Base-by-base conservation (phyloP, 2,113 vertebrate genomes). In the Zootoca vivipara region DNA sequence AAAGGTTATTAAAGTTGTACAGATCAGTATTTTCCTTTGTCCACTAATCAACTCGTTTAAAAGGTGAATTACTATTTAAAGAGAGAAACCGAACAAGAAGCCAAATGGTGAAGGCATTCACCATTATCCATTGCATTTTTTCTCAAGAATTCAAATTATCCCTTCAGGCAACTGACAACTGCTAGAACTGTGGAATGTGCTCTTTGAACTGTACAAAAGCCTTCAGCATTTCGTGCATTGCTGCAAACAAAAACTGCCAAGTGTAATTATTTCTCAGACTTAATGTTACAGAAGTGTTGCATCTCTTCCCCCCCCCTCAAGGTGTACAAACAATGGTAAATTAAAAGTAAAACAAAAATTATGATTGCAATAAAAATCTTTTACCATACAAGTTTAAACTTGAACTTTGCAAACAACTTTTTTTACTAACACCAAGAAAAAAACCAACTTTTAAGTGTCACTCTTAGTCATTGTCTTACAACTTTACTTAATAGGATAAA, bases 241-340 rank as follows among this genome's bases (percentile, higher is more conserved):
- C 97, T 97, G 97, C 98, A 99, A 99, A 98, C 96, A 98, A 98
- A 98, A 99, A 97, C 97, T 98, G 98, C 97, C 98, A 98, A 98
- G 90, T 98, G 96, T 95, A 97, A 98, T 98, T 97, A 98, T 98
- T 97, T 97, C 96, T 97, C 95, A 96, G 92, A 97, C 97, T 95
- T 97, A 97, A 97, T 92, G 97, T 97, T 96, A 97, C 90, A 95
- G 96, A 97, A 97, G 96, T 94, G 94, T 96, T 97, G 96, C 81
- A 95, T 96, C 86, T 79, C n/a, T n/a, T n/a, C 67, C 89, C 70
- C 4, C 18, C 33, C 69, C 20, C 40, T 82, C 84, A 42, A 94
- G 91, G 85, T 89, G 72, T 8, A 13, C 91, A 81, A 93, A 89
- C 8, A 77, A 90, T 80, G 67, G 69, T 35, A 46, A 67, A 89